Evolutionary conservation across 2,888 invertebrate genomes (phyloP).

Genomic region (Norana najaformis): DNA sequence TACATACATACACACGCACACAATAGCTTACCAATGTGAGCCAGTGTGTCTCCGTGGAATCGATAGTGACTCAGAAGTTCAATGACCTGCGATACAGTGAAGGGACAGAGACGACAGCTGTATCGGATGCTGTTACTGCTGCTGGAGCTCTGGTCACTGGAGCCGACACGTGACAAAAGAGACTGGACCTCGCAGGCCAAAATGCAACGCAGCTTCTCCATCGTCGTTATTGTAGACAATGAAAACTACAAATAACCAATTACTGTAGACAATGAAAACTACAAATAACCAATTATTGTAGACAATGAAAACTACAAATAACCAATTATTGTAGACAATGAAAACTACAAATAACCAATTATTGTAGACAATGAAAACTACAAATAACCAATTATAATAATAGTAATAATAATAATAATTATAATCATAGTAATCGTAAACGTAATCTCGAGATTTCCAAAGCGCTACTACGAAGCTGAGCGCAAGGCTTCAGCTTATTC

Average conservation of each 20-base stretch:
- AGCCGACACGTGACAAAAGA: neutral
- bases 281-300: too few relatives aligned
- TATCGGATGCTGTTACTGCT: neutral
- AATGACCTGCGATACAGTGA: neutral
- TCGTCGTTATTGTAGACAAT: constrained; percentile 6
- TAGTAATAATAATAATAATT: too few relatives aligned
- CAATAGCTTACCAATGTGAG: constrained; percentile 1
- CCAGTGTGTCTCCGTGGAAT: neutral
- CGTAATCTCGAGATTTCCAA: too few relatives aligned
- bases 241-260: neutral
- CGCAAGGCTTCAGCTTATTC: too few relatives aligned
- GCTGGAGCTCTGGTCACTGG: neutral
- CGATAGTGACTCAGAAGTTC: neutral
- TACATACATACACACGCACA: neutral
- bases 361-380: too few relatives aligned
- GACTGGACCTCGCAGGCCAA: constrained; percentile 5
- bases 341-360: too few relatives aligned
- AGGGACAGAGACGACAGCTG: neutral
- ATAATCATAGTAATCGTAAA: too few relatives aligned
- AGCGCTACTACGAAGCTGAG: too few relatives aligned
- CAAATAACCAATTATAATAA: too few relatives aligned
- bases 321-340: too few relatives aligned
- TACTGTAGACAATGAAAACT: too few relatives aligned
- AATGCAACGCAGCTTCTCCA: constrained; percentile 7
- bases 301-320: too few relatives aligned